Evolutionary conservation across 1,140 invertebrate species (phyloP).

Genomic region (Pararge aegeria): DNA sequence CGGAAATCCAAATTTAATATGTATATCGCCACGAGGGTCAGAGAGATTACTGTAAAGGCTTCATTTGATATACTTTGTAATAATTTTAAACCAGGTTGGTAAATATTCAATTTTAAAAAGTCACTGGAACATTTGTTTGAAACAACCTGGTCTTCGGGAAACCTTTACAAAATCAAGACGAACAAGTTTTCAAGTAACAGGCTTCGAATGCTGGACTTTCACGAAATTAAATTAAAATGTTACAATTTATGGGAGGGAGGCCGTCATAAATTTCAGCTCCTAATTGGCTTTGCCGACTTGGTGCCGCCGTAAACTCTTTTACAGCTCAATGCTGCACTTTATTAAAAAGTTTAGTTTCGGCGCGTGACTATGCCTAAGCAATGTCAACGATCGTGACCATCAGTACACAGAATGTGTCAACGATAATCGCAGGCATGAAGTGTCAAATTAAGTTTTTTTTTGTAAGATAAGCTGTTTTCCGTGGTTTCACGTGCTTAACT

Average conservation of each 20-base stretch:
- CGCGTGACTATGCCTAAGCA: slow-evolving; percentile 21
- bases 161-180: slow-evolving; percentile 25
- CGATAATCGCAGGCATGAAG: too few relatives aligned
- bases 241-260: slow-evolving; percentile 53
- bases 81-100: too few relatives aligned
- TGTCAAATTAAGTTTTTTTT: too few relatives aligned
- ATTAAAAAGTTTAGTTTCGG: slow-evolving; percentile 30
- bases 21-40: too few relatives aligned
- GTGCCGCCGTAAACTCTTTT: slow-evolving; percentile 39
- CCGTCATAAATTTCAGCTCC: slow-evolving; percentile 49
- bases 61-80: too few relatives aligned
- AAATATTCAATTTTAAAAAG: too few relatives aligned
- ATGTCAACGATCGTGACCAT: too few relatives aligned
- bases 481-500: too few relatives aligned
- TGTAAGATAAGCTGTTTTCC: too few relatives aligned
- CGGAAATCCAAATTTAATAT: too few relatives aligned
- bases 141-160: slow-evolving; percentile 2
- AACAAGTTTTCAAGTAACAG: slow-evolving; percentile 31
- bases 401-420: too few relatives aligned
- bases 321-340: slow-evolving; percentile 36
- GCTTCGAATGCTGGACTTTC: slow-evolving; percentile 34
- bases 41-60: too few relatives aligned
- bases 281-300: slow-evolving; percentile 50
- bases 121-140: slow-evolving; percentile 12
- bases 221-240: slow-evolving; percentile 61